Percentiles rank a stretch among this genome's conserved stretches.
These are phyloP conservation scores for Haliclona indistincta DNA, from an alignment of 37 sponge, comb jelly and placozoan species.

Conservation along the genomic window DNA sequence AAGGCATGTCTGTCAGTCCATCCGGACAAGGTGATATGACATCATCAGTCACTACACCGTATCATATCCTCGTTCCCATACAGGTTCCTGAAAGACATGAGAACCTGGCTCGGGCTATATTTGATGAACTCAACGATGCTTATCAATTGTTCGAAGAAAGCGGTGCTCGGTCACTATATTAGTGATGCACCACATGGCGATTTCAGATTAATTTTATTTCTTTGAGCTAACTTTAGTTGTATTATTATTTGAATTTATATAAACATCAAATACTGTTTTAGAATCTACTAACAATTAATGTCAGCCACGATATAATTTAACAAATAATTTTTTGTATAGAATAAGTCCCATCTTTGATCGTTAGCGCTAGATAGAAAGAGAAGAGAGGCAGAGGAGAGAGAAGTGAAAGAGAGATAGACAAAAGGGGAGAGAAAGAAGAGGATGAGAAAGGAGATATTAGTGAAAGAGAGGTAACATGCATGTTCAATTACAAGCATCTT, in stretches of 20 bases:
- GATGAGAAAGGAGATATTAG: no score
- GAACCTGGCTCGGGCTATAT: slow-evolving; percentile 88
- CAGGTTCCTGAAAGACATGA: slow-evolving; percentile 62
- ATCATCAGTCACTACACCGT: neutral
- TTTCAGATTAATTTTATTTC: slow-evolving; percentile 2
- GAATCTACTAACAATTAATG: no score
- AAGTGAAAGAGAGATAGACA: no score
- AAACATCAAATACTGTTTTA: no score
- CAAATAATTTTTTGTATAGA: no score
- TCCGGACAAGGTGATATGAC: slow-evolving; percentile 90
- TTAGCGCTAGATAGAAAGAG: no score
- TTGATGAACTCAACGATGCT: slow-evolving; percentile 94
- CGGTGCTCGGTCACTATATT: slow-evolving; percentile 53
- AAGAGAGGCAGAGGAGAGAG: no score
- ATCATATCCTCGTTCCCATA: slow-evolving; percentile 4
- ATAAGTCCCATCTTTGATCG: no score
- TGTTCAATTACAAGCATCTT: neutral
- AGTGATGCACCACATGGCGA: neutral
- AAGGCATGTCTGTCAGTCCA: slow-evolving; percentile 93
- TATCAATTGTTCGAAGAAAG: slow-evolving; percentile 84
- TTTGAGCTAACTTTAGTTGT: neutral
- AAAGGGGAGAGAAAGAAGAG: no score
- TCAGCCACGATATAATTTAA: no score
- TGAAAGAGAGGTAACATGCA: no score
- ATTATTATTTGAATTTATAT: neutral